These are phyloP conservation scores for Caenorhabditis doughertyi DNA, from an alignment of 2,888 invertebrate genomes.

Conservation along the genomic window DNA sequence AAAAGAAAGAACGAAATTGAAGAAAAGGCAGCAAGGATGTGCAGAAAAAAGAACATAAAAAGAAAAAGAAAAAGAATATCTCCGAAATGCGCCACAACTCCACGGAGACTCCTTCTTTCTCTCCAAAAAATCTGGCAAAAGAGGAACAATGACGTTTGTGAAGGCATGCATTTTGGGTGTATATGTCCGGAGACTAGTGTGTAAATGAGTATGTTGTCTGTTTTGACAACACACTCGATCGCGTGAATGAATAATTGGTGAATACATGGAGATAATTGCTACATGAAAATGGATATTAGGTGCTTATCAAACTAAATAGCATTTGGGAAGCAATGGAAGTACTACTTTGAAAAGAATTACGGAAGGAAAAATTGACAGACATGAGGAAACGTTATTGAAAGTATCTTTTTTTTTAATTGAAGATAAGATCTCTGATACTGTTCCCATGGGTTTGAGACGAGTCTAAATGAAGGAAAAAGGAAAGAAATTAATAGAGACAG, in stretches of 20 bases:
- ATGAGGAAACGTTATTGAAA: too few species aligned
- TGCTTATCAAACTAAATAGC: too few species aligned
- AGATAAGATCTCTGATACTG: background rate
- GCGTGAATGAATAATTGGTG: background rate
- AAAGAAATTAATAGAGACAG: background rate
- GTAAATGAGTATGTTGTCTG: slow-evolving; percentile 10
- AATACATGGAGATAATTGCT: background rate
- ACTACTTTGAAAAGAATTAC: too few species aligned
- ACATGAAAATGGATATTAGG: too few species aligned
- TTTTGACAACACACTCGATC: background rate
- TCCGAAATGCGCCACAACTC: slow-evolving; percentile 39
- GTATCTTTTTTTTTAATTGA: too few species aligned
- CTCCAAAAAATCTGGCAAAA: slow-evolving; percentile 35
- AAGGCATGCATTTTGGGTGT: slow-evolving; percentile 3
- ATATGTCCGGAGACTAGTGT: background rate
- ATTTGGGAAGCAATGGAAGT: too few species aligned
- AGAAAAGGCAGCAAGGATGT: slow-evolving; percentile 2
- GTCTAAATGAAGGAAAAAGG: background rate
- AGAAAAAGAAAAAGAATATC: slow-evolving; percentile 38
- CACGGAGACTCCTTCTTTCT: slow-evolving; percentile 36
- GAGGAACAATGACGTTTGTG: slow-evolving; percentile 38
- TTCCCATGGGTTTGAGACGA: background rate
- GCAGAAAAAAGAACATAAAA: slow-evolving; percentile 1
- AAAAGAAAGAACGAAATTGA: background rate
- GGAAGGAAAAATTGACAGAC: too few species aligned